Conservation (phyloP, 1,140 invertebrate genomes). For the Bombus difficillimus region DNA sequence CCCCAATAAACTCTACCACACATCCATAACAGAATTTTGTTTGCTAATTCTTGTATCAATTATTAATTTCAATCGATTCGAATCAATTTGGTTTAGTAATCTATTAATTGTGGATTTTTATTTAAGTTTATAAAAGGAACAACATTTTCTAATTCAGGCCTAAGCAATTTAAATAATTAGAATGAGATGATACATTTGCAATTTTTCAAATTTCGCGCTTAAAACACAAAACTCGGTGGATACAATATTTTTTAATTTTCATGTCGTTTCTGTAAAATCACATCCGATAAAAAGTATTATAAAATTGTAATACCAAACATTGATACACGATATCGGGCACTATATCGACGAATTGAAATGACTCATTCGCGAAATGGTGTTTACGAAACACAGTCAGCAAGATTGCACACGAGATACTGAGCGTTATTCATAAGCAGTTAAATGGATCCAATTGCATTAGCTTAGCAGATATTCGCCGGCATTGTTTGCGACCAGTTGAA, state of each 20-base stretch:
- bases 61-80: too few relatives aligned
- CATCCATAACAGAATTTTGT: neutral
- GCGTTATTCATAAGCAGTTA: constrained; percentile 4
- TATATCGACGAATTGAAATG: neutral
- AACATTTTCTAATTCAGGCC: too few relatives aligned
- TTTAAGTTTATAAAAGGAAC: neutral
- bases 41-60: neutral
- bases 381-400: constrained; percentile 25
- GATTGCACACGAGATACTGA: neutral
- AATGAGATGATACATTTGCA: too few relatives aligned
- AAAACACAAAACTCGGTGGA: too few relatives aligned
- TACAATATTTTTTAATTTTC: too few relatives aligned
- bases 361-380: constrained; percentile 14
- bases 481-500: neutral
- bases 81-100: too few relatives aligned
- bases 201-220: too few relatives aligned
- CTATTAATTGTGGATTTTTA: too few relatives aligned
- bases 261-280: neutral
- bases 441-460: constrained; percentile 1
- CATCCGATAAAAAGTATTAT: neutral
- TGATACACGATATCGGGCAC: neutral
- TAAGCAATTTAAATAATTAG: too few relatives aligned
- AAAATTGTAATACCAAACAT: neutral
- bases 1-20: neutral
- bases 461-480: neutral